A percentile compares a stretch with the other conserved stretches of the same genome.
These are phyloP conservation scores for Corythornis cristatus DNA, from an alignment of 2,113 vertebrate genomes.

Conservation along the genomic window DNA sequence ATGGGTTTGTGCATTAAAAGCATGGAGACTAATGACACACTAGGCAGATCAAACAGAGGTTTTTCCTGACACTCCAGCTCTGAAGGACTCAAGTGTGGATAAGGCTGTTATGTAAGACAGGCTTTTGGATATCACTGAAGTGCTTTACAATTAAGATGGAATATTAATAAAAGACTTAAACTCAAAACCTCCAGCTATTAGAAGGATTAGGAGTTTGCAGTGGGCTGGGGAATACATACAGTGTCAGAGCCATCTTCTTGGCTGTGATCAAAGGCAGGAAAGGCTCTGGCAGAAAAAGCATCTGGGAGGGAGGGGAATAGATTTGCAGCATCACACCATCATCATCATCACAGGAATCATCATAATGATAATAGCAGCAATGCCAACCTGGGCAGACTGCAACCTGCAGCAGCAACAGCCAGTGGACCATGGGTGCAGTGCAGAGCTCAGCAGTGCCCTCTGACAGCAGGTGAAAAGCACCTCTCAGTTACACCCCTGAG, in stretches of 20 bases:
- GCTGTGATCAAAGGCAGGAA: constrained; percentile 37
- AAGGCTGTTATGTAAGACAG: constrained; percentile 63
- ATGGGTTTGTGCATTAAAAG: constrained; percentile 9
- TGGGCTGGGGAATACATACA: not conserved
- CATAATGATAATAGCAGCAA: not conserved
- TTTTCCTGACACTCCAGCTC: constrained; percentile 27
- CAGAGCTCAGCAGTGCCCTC: not conserved
- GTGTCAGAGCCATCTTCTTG: constrained; percentile 31
- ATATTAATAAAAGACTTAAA: constrained; percentile 70
- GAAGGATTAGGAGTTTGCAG: constrained; percentile 59
- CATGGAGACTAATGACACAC: not conserved
- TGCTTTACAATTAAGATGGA: constrained; percentile 62
- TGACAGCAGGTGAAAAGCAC: not conserved
- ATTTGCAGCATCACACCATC: not conserved
- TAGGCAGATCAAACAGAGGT: constrained; percentile 27
- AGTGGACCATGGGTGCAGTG: not conserved
- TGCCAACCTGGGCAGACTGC: not conserved
- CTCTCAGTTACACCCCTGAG: not conserved
- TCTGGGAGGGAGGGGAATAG: not conserved
- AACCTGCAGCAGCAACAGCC: not conserved
- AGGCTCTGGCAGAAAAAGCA: not conserved
- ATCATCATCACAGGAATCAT: not conserved
- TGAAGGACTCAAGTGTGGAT: constrained; percentile 47
- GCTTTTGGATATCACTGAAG: constrained; percentile 54
- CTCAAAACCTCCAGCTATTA: constrained; percentile 58